phyloP scores from a whole-genome alignment of 2,113 vertebrate species.

The Cardinalis cardinalis region DNA sequence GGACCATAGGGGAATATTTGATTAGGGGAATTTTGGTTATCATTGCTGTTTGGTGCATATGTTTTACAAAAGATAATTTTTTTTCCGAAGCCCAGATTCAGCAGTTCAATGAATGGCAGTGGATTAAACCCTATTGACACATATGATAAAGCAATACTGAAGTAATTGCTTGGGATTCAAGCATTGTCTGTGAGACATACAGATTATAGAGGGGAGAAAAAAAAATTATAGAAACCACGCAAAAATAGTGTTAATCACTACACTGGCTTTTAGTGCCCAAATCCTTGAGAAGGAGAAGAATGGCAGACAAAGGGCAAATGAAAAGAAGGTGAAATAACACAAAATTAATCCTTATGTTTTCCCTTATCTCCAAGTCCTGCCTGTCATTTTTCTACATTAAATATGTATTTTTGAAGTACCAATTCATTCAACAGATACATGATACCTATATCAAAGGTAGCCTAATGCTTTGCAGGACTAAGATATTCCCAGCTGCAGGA shows the following conservation, averaged over 20 bases:
- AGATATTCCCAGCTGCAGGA: constrained; percentile 51
- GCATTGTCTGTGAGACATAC: neutral
- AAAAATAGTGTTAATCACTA: neutral
- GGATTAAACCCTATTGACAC: neutral
- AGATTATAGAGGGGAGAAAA: neutral
- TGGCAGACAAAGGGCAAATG: neutral
- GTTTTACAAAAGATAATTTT: neutral
- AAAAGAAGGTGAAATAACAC: neutral
- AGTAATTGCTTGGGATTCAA: neutral
- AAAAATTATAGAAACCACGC: neutral
- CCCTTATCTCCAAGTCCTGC: neutral
- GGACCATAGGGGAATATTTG: neutral
- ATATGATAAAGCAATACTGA: neutral
- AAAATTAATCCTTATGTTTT: neutral
- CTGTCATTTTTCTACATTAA: neutral
- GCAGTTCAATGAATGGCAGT: neutral
- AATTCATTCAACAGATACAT: constrained; percentile 54
- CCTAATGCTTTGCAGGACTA: constrained; percentile 34
- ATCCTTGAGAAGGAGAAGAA: neutral
- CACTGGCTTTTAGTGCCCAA: neutral
- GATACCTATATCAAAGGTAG: constrained; percentile 55
- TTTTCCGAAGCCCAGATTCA: neutral
- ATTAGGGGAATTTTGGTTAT: neutral
- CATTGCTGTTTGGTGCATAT: neutral
- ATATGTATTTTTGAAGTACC: constrained; percentile 38